Percentiles rank a stretch among this genome's conserved stretches.
phyloP scores from a whole-genome alignment of 1,140 invertebrate genomes.

The Colletes gigas region DNA sequence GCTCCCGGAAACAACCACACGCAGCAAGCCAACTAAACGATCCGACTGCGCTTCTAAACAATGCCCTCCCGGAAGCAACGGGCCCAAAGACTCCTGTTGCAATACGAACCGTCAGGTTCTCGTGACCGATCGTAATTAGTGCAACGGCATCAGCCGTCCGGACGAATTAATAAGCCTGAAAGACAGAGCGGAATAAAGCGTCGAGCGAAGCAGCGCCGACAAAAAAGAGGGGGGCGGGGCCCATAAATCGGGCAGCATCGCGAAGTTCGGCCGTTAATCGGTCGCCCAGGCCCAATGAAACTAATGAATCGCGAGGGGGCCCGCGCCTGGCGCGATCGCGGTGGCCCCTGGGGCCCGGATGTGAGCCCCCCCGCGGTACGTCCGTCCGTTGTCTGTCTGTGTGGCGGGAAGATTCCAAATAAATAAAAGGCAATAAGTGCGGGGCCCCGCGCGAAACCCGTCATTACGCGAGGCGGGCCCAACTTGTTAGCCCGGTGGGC shows the following conservation, averaged over 20 bases:
- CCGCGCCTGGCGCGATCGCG: conserved; percentile 17
- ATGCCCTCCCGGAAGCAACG: neutral
- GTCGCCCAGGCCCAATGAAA: conserved; percentile 45
- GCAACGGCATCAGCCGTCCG: neutral
- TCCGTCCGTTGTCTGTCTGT: conserved; percentile 68
- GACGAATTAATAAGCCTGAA: conserved; percentile 18
- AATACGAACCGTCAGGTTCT: neutral
- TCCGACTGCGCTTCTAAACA: too few relatives aligned
- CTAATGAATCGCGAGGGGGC: conserved; percentile 73
- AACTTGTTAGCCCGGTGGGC: conserved; percentile 79
- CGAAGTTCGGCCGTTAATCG: conserved; percentile 58
- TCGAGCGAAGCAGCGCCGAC: conserved; percentile 34
- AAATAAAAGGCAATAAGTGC: conserved; percentile 81
- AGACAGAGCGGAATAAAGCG: conserved; percentile 36
- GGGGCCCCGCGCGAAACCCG: conserved; percentile 80
- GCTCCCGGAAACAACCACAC: too few relatives aligned
- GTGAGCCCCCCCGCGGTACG: conserved; percentile 64
- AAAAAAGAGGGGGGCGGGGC: conserved; percentile 22
- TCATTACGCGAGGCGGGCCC: conserved; percentile 81
- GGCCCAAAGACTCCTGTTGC: neutral
- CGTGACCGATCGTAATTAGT: conserved; percentile 2
- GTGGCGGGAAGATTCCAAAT: conserved; percentile 77
- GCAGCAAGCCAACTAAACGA: too few relatives aligned
- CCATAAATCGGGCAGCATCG: conserved; percentile 55
- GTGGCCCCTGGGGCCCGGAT: conserved; percentile 76